A percentile compares a stretch with the other conserved stretches of the same genome.
Conservation (phyloP, 2,888 invertebrate genomes). For the Habroteleia sp. region DNA sequence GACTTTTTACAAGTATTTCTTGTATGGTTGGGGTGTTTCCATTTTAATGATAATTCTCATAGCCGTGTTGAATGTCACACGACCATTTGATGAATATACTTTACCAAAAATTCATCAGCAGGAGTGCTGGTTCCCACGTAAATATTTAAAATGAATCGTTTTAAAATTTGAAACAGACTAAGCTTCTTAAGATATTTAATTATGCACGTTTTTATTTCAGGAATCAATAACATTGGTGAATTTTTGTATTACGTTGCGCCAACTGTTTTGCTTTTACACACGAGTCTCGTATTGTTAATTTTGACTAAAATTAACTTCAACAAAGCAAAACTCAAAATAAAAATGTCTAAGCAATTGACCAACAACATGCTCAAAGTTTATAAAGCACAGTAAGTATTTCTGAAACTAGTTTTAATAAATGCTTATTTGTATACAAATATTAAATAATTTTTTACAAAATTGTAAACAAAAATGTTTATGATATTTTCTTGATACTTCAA, state of each 20-base stretch:
- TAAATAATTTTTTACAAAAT: too few relatives aligned
- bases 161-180: not conserved
- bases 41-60: not conserved
- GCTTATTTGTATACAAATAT: too few relatives aligned
- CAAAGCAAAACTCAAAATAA: constrained; percentile 1
- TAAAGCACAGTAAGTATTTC: constrained; percentile 6
- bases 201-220: constrained; percentile 3
- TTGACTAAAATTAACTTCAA: constrained; percentile 6
- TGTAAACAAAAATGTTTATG: too few relatives aligned
- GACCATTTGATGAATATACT: constrained; percentile 4
- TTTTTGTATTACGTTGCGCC: constrained; percentile 24
- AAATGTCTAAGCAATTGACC: not conserved
- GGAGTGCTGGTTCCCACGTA: constrained; percentile 27
- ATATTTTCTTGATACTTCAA: not conserved
- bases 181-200: not conserved
- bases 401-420: too few relatives aligned
- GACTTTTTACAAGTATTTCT: constrained; percentile 1
- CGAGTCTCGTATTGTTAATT: constrained; percentile 9
- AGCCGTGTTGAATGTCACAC: not conserved
- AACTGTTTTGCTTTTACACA: not conserved
- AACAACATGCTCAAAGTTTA: not conserved
- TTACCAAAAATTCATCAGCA: not conserved
- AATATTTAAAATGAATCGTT: too few relatives aligned
- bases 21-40: constrained; percentile 16
- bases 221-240: constrained; percentile 17